These are phyloP conservation scores for Nettapus auritus DNA, from an alignment of 2,113 vertebrate genomes.

Conservation along the genomic window DNA sequence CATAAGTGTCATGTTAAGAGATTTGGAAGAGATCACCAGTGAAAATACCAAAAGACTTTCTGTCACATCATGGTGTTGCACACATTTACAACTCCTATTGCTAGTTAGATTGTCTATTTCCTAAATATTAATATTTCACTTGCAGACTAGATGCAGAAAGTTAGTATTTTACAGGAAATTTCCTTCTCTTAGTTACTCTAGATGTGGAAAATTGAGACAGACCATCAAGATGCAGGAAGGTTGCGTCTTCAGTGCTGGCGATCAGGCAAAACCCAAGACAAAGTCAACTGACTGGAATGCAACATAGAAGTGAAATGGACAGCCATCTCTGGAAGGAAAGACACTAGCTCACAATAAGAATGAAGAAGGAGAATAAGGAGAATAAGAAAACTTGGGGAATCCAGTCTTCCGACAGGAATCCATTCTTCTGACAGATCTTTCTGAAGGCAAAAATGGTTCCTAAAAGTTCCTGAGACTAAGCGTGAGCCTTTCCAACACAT, in stretches of 20 bases:
- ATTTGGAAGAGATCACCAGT: background rate
- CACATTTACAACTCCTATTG: background rate
- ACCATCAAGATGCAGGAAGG: background rate
- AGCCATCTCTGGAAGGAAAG: background rate
- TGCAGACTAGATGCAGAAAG: background rate
- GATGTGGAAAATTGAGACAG: background rate
- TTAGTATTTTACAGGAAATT: background rate
- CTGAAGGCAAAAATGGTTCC: background rate
- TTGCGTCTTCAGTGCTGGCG: background rate
- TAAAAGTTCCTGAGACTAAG: background rate
- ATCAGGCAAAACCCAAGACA: background rate
- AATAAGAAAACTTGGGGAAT: background rate
- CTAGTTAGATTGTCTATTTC: background rate
- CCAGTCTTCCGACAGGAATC: background rate
- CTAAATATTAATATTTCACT: background rate
- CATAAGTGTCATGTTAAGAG: background rate
- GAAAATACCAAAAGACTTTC: background rate
- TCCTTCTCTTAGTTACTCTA: background rate
- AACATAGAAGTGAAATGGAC: background rate
- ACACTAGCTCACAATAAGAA: background rate
- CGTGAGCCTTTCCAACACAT: background rate
- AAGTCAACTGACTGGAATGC: background rate
- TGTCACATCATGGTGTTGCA: fast-evolving
- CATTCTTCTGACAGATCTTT: background rate
- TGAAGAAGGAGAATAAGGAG: background rate